Evolutionary conservation across 2,797 vertebrate genomes (phyloP).

Genomic region (Lepilemur ruficaudatus): DNA sequence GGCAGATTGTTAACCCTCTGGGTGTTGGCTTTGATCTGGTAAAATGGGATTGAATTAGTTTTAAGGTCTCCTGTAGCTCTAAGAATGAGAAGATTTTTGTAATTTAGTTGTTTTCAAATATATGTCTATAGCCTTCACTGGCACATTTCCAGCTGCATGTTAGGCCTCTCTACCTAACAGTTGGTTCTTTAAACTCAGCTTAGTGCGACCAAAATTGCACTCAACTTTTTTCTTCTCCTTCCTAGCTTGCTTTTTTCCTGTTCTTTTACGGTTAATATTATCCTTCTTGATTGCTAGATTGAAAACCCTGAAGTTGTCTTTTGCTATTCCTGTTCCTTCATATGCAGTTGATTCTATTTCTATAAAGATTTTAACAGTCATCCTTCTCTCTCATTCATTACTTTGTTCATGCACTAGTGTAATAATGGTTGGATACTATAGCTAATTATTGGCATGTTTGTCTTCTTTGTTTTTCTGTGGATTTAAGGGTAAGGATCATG

Average conservation of each 20-base stretch:
- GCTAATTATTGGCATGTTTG: neutral
- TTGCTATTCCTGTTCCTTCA: neutral
- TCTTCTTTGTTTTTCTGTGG: constrained; percentile 25
- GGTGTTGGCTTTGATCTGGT: neutral
- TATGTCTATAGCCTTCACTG: neutral
- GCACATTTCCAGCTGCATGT: neutral
- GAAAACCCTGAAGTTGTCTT: constrained; percentile 1
- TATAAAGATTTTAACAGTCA: neutral
- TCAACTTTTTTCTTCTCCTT: neutral
- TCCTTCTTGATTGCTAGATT: neutral
- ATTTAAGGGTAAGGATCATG: neutral
- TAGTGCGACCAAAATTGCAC: neutral
- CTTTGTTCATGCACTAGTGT: neutral
- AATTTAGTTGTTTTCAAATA: neutral
- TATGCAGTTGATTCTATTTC: neutral
- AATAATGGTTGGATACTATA: neutral
- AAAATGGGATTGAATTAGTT: neutral
- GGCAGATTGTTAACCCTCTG: neutral
- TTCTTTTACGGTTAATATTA: neutral
- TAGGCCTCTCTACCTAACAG: neutral
- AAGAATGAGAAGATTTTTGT: neutral
- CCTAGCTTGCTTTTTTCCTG: neutral
- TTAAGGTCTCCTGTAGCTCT: neutral
- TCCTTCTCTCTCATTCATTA: neutral
- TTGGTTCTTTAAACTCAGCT: neutral